Base-by-base conservation (phyloP, 2,888 invertebrate species). In the Aradus depressus region DNA sequence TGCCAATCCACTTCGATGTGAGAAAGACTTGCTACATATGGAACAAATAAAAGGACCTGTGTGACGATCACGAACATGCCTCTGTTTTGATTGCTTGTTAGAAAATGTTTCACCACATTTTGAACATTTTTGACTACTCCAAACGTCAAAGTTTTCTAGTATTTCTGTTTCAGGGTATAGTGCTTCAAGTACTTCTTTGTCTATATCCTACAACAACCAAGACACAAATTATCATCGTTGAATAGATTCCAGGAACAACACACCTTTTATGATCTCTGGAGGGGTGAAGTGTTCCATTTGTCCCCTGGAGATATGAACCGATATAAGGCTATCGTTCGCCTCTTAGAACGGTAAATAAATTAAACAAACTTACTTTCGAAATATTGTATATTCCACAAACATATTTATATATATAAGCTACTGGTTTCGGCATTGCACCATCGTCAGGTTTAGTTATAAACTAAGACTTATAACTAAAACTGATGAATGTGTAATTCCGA, bases 81-180 rank as follows among this genome's bases (percentile, higher is more conserved):
- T 26, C 19, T 28, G 21, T 23, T 41, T 52, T 3, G 47, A 21
- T 8, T 47, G 45, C n/a, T 31, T 31, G 21, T 52, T 41, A 12
- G 23, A 34, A 16, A 52, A 52, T n/a, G 52, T 45, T 14, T 47
- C 45, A n/a, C 47, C 47, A 34, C 52, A 52, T 10, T 32, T 39
- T n/a, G 45, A 34, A 28, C 52, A 52, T 16, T 28, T 38, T 19
- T 47, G 47, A 19, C 37, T 38, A 8, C 25, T 19, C 51, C 44
- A 51, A 28, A 26, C 38, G 12, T 44, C 51, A 26, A 23, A 18
- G 14, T 51, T 51, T 26, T 51, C 51, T 38, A 51, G 18, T 2
- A 51, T 51, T 19, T 51, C 44, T 12, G 51, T 51, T 26, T 51
- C 51, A 31, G 51, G 51, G 32, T 51, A 51, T 21, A 51, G 25